Evolutionary conservation across 2,797 vertebrate genomes (phyloP), one percentile per base, ranked within the genome.

Genomic region (Enteromius thamalakanensis): DNA sequence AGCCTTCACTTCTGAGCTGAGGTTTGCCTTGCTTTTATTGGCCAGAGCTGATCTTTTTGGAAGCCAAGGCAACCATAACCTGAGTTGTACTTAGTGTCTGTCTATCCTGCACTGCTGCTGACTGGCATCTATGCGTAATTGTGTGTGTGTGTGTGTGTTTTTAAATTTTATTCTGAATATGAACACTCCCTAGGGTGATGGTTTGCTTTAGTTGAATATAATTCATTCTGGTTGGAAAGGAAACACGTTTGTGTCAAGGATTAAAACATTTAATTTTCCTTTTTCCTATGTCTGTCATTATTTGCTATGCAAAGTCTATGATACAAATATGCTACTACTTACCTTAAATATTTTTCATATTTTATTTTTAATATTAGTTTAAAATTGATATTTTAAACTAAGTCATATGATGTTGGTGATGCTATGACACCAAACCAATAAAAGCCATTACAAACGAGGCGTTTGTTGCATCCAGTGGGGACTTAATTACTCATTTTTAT

Each of bases 1-100:
- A 83, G 82, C 85, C 88, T 84, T 84, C 72, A 55, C 79, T 85
- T 79, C 53, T 80, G 74, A 87, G 84, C 53, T 81, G 83, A 91
- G 88, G 91, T 90, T 90, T 58, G 23, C 83, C 75, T 75, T 26
- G 49, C 84, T 85, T 79, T 90, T 90, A 91, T 91, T 92, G 90
- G 88, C 83, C 60, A 77, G 80, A 90, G 71, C 84, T 45, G 70
- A 78, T 89, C 68, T 81, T 90, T 34, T 0, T 77, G 87, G 86
- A 88, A 89, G 87, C 84, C 81, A 89, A 85, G 80, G 85, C 72
- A 87, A 88, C 84, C 88, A 88, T 88, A 77, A 80, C 23, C 40
- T 80, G 60, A 90, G 87, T 89, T 88, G 87, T 79, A 47, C 82
- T 88, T 70, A 86, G 77, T 86, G 83, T 90, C 80, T 82, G 81